These are phyloP conservation scores for Pycnonotus jocosus DNA, from an alignment of 2,113 vertebrate genomes.

Conservation along the genomic window DNA sequence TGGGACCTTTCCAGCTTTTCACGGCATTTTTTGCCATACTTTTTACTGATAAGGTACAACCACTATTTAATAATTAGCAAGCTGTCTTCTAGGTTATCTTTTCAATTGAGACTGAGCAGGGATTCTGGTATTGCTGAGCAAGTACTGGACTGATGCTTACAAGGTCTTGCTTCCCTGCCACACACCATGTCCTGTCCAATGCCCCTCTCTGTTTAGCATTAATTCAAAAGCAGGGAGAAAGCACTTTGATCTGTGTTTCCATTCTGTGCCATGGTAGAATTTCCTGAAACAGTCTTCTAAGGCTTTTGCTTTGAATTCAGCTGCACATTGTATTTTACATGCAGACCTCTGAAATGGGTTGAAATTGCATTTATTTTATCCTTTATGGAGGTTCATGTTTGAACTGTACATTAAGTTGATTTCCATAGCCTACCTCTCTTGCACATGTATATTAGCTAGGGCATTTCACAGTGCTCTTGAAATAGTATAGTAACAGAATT, in stretches of 20 bases:
- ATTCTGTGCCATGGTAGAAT: not conserved
- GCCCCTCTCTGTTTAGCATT: not conserved
- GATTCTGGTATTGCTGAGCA: not conserved
- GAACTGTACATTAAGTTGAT: not conserved
- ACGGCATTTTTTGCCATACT: not conserved
- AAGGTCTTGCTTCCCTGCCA: not conserved
- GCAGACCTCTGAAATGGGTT: not conserved
- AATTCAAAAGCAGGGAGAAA: not conserved
- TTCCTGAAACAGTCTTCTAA: not conserved
- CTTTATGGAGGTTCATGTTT: not conserved
- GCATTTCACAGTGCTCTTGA: not conserved
- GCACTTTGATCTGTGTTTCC: not conserved
- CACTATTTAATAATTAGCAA: not conserved
- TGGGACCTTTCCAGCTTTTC: not conserved
- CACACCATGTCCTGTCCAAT: not conserved
- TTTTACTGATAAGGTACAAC: not conserved
- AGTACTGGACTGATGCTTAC: not conserved
- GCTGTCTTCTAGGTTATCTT: not conserved
- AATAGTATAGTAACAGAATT: not conserved
- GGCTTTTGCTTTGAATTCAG: not conserved
- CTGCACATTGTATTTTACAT: not conserved
- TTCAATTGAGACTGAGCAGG: not conserved
- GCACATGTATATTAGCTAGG: not conserved
- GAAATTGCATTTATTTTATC: constrained; percentile 8
- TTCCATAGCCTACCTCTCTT: not conserved